Base-by-base conservation (phyloP, 2,797 vertebrate genomes). In the Galago senegalensis region DNA sequence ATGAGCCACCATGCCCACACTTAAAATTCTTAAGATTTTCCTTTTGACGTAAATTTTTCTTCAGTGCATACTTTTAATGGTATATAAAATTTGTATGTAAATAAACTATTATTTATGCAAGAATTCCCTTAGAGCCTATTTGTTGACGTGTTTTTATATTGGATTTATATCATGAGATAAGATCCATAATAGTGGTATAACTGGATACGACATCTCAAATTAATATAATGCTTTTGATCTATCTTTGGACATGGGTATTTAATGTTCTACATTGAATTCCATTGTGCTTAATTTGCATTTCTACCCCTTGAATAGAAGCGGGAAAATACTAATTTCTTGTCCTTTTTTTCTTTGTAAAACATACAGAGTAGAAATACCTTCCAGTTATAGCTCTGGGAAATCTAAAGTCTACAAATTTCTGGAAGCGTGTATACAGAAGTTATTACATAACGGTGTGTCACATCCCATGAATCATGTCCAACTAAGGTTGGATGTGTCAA, bases 61-160 rank as follows among this genome's bases (percentile, higher is more conserved):
- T 79, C 17, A 61, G 10, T 12, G 2, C 43, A 77, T 82, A 43
- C 25, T 77, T 95, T 81, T 77, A 87, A 63, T 63, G 29, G 9
- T 25, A 43, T 67, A 7, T 5, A 34, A 37, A 58, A 77, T 72
- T 72, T 25, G 70, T 67, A 81, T 27, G 4, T 89, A 93, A 73
- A 61, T 60, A 75, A 89, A 72, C 3, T 34, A 84, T 70, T 77
- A 76, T 58, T 87, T 87, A n/a, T 76, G n/a, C 65, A 75, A 95
- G 16, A 65, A 87, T 91, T 61, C 43, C 20, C 14, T 77, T 76
- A 79, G 21, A 70, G 1, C 18, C 25, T 37, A 34, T 37, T 77
- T 93, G 73, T 89, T 2, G 31, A 25, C 61, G 61, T 81, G 27
- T 73, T 94, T 84, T 53, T 58, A 85, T 58, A n/a, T 49, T 80